A percentile compares a stretch with the other conserved stretches of the same genome.
Conservation (phyloP, 2,888 invertebrate genomes). For the Drosophila pseudotakahashii region DNA sequence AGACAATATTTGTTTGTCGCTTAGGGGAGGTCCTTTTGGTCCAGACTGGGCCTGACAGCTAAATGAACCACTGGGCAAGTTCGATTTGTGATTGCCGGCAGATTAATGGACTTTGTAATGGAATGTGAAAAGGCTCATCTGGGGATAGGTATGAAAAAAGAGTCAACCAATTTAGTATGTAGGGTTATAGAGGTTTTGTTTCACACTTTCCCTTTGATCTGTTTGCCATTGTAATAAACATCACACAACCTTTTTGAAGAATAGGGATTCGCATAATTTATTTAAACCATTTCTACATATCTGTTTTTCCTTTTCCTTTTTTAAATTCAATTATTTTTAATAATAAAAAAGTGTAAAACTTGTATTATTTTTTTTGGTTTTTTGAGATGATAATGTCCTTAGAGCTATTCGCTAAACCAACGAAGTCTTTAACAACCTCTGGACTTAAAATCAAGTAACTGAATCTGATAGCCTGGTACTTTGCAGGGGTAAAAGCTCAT, state of each 20-base stretch:
- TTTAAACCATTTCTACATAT: no score
- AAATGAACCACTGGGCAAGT: conserved; percentile 43
- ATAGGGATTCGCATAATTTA: background rate
- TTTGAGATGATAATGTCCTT: no score
- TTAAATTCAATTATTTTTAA: no score
- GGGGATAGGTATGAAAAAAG: conserved; percentile 8
- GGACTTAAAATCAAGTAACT: background rate
- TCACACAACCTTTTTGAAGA: background rate
- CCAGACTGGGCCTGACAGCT: conserved; percentile 43
- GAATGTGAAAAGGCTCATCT: conserved; percentile 28
- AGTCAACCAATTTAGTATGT: conserved; percentile 21
- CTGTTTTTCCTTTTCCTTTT: no score
- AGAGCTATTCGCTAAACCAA: background rate
- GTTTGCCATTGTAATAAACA: background rate
- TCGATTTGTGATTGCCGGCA: conserved; percentile 42
- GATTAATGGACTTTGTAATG: conserved; percentile 44
- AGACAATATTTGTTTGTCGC: conserved; percentile 48
- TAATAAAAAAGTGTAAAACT: background rate
- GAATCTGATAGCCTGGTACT: conserved; percentile 18
- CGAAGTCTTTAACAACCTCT: background rate
- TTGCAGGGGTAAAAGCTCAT: conserved; percentile 16
- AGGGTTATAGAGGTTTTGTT: conserved; percentile 15
- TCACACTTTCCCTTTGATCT: conserved; percentile 17
- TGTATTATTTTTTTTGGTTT: no score
- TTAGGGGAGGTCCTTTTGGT: conserved; percentile 22